Conservation (phyloP, 1,140 invertebrate genomes). For the Drosophila erecta region DNA sequence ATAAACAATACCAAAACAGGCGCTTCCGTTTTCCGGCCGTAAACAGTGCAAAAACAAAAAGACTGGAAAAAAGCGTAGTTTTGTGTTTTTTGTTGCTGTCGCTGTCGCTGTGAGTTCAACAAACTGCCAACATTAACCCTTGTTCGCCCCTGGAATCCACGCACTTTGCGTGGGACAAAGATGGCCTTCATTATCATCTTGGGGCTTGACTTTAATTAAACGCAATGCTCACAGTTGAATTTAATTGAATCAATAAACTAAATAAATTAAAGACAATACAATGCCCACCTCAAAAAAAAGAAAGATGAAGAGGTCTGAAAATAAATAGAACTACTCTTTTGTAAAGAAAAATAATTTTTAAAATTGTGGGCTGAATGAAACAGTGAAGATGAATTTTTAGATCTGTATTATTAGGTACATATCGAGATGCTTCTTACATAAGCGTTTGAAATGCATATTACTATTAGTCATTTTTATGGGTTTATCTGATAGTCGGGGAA, state of each 20-base stretch:
- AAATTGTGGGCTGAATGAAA: too few species aligned
- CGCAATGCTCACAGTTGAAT: conserved; percentile 52
- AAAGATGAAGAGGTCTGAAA: not conserved
- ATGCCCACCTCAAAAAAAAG: conserved; percentile 6
- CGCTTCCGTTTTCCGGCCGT: conserved; percentile 72
- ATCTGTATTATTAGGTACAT: too few species aligned
- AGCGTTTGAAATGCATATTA: too few species aligned
- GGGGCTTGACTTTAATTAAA: conserved; percentile 64
- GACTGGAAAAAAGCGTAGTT: conserved; percentile 6
- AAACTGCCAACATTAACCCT: conserved; percentile 30
- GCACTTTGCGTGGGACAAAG: conserved; percentile 43
- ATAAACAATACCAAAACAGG: conserved; percentile 69
- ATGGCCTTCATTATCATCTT: conserved; percentile 43
- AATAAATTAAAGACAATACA: conserved; percentile 37
- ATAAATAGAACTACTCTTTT: not conserved
- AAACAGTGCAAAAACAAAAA: conserved; percentile 33
- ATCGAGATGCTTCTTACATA: too few species aligned
- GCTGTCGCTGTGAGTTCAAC: conserved; percentile 30
- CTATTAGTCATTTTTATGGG: conserved; percentile 3
- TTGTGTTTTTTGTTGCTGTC: not conserved
- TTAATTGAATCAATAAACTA: conserved; percentile 73
- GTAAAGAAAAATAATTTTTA: too few species aligned
- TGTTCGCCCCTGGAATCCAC: conserved; percentile 6
- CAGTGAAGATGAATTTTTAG: too few species aligned
- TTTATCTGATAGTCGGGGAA: not conserved